These are phyloP conservation scores for Acanthis flammea DNA, from an alignment of 2,797 vertebrate genomes.

Conservation along the genomic window DNA sequence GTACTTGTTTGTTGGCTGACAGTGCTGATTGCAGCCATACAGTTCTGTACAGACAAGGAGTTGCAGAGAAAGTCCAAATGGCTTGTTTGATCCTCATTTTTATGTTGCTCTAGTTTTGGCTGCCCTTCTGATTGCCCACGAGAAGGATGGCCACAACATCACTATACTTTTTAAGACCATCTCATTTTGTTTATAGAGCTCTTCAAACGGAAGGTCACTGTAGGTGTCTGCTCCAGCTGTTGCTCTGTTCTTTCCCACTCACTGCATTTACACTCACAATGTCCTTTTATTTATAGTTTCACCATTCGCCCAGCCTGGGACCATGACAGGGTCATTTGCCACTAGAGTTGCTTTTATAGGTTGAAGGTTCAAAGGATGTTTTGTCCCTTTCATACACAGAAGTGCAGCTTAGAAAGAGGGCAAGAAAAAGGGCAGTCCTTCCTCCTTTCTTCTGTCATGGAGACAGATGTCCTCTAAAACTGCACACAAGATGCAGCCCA, in stretches of 20 bases:
- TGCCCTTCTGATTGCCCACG: background rate
- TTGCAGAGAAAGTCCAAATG: background rate
- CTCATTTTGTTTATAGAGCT: constrained; percentile 12
- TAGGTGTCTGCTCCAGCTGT: constrained; percentile 35
- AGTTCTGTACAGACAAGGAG: background rate
- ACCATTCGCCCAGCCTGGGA: background rate
- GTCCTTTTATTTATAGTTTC: constrained; percentile 3
- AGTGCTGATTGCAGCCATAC: background rate
- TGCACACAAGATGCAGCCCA: background rate
- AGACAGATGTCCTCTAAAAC: constrained; percentile 19
- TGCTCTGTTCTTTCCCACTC: constrained; percentile 12
- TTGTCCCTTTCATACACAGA: background rate
- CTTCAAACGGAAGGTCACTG: constrained; percentile 4
- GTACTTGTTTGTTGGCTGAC: background rate
- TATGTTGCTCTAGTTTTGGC: background rate
- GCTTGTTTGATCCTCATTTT: constrained; percentile 20
- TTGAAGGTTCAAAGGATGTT: constrained; percentile 41
- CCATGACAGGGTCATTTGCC: background rate
- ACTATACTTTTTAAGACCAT: background rate
- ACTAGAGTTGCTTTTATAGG: constrained; percentile 36
- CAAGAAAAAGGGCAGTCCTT: background rate
- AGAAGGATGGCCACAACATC: background rate
- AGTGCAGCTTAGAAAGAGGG: background rate
- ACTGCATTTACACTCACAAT: background rate
- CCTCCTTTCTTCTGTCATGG: constrained; percentile 16